A percentile compares a stretch with the other conserved stretches of the same genome.
phyloP scores from a whole-genome alignment of 2,888 invertebrate species.

The Pachymerium ferrugineum region DNA sequence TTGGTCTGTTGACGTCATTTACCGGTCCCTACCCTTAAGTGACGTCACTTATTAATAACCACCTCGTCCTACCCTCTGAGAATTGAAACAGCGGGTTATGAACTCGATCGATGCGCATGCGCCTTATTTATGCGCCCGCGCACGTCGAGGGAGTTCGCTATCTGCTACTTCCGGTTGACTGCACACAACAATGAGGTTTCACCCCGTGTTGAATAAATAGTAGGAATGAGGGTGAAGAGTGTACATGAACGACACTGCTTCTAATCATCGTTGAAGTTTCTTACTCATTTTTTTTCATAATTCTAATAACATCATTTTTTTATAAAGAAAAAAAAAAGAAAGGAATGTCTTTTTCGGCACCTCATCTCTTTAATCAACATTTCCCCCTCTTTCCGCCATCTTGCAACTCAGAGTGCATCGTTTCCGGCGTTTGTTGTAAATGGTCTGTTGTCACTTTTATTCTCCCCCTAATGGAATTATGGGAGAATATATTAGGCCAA shows the following conservation, averaged over 20 bases:
- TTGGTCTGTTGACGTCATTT: neutral
- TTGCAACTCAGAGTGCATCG: neutral
- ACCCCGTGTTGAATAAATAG: constrained; percentile 20
- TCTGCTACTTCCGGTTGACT: constrained; percentile 35
- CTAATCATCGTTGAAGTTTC: neutral
- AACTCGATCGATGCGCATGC: constrained; percentile 1
- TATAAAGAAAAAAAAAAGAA: neutral
- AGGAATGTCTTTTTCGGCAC: neutral
- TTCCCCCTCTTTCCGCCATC: neutral
- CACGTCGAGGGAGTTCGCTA: constrained; percentile 19
- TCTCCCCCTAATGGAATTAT: neutral
- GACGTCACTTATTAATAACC: constrained; percentile 11
- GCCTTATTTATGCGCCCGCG: constrained; percentile 13
- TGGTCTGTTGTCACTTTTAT: constrained; percentile 2
- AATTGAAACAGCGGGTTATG: neutral
- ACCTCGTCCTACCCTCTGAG: neutral
- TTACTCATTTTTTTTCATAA: neutral
- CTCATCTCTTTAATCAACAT: neutral
- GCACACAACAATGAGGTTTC: constrained; percentile 27
- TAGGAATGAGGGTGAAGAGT: neutral
- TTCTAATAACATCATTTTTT: neutral
- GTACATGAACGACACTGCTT: neutral
- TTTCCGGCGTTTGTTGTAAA: constrained; percentile 14
- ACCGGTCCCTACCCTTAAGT: neutral
- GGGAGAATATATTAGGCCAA: constrained; percentile 9